These are phyloP conservation scores for Australoheros facetus DNA, from an alignment of 2,797 vertebrate genomes.

Conservation along the genomic window DNA sequence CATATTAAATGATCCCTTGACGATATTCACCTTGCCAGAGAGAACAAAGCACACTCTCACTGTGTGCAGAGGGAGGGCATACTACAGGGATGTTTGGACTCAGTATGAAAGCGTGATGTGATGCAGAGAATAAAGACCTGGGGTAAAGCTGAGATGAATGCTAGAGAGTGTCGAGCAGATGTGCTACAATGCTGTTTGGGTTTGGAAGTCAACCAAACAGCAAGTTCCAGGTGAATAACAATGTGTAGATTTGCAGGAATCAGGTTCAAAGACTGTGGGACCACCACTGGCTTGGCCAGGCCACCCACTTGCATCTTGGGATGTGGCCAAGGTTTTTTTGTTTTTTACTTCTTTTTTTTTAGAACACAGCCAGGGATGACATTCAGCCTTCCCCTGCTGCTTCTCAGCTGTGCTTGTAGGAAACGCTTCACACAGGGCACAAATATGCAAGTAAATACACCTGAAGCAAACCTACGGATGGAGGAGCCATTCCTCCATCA, in stretches of 20 bases:
- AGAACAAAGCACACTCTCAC: constrained; percentile 56
- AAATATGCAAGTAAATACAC: constrained; percentile 39
- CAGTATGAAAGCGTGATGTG: constrained; percentile 44
- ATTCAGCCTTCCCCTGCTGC: constrained; percentile 52
- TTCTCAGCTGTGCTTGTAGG: constrained; percentile 23
- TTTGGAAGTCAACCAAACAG: constrained; percentile 60
- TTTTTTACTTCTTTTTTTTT: constrained; percentile 29
- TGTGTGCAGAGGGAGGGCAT: constrained; percentile 48
- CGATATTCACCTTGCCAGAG: constrained; percentile 69
- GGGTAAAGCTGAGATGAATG: constrained; percentile 35
- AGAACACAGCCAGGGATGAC: constrained; percentile 51
- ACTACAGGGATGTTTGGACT: constrained; percentile 56
- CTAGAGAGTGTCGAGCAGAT: constrained; percentile 22
- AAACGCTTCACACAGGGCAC: constrained; percentile 20
- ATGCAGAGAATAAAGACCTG: constrained; percentile 44
- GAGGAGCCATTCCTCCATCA: constrained; percentile 42
- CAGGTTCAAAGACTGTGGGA: constrained; percentile 57
- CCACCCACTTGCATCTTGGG: constrained; percentile 55
- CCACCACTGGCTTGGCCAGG: constrained; percentile 39
- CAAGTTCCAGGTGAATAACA: constrained; percentile 71
- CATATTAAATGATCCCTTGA: constrained; percentile 68
- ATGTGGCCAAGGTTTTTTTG: constrained; percentile 43
- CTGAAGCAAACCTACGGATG: constrained; percentile 44
- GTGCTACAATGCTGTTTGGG: constrained; percentile 40
- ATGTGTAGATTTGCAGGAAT: constrained; percentile 64